phyloP scores from a whole-genome alignment of 2,113 vertebrate species.

The Chlorodrepanis virens region DNA sequence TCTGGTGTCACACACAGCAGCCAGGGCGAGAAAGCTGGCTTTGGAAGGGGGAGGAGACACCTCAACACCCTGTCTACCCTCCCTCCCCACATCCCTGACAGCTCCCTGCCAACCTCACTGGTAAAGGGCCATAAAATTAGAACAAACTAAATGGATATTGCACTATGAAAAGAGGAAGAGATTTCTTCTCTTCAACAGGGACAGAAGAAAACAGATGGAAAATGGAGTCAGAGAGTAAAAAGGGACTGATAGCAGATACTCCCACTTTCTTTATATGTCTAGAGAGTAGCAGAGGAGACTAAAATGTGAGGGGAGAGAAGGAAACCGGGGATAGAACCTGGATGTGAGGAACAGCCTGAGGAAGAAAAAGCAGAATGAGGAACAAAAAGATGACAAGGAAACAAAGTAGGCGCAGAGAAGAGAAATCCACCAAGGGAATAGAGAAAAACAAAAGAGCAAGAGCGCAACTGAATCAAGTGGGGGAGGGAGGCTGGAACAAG shows the following conservation, averaged over 20 bases:
- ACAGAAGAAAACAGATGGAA: not conserved
- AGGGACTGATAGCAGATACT: not conserved
- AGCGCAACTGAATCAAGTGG: not conserved
- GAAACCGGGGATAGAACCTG: not conserved
- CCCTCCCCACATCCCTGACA: not conserved
- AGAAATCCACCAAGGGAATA: not conserved
- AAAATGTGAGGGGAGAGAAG: not conserved
- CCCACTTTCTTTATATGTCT: not conserved
- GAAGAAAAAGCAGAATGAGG: not conserved
- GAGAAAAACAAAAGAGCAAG: not conserved
- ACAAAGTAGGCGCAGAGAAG: not conserved
- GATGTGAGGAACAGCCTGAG: not conserved
- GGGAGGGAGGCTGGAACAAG: not conserved
- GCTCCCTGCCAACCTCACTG: not conserved
- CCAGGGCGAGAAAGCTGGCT: not conserved
- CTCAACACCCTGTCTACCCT: not conserved
- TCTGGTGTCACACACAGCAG: not conserved
- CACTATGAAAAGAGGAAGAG: not conserved
- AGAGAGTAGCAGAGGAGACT: not conserved
- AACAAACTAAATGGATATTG: not conserved
- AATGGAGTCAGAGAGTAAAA: not conserved
- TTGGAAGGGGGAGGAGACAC: not conserved
- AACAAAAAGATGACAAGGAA: not conserved
- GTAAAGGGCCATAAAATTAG: not conserved
- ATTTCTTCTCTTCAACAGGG: not conserved